Evolutionary conservation across 1,140 invertebrate genomes (phyloP).

Genomic region (Capitella teleta): DNA sequence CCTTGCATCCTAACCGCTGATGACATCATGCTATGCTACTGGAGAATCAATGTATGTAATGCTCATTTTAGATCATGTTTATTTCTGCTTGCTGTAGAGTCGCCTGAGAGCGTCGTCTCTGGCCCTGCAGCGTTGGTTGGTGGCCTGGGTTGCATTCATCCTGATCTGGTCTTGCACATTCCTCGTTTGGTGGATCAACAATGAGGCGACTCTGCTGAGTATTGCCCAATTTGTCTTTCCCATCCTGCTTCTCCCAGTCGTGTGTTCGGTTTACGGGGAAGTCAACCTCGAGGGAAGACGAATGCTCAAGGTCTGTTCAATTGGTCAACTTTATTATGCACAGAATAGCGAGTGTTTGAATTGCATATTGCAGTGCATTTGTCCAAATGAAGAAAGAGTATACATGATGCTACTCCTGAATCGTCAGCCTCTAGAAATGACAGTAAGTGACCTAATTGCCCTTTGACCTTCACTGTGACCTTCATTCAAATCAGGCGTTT

Average conservation of each 20-base stretch:
- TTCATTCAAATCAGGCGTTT: conserved; percentile 17
- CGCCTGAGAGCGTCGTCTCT: conserved; percentile 31
- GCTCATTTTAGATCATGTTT: background rate
- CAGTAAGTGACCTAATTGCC: conserved; percentile 14
- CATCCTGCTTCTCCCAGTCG: conserved; percentile 27
- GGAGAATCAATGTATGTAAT: no score
- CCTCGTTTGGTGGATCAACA: conserved; percentile 30
- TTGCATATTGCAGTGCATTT: conserved; percentile 21
- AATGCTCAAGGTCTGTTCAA: conserved; percentile 26
- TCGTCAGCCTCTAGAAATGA: conserved; percentile 22
- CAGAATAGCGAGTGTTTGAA: background rate
- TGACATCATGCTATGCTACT: no score
- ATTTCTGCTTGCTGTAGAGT: conserved; percentile 26
- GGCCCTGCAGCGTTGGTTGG: conserved; percentile 39
- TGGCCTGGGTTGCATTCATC: conserved; percentile 33
- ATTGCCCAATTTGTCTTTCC: conserved; percentile 36
- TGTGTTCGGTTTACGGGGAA: conserved; percentile 39
- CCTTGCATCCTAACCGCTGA: no score
- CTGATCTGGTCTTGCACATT: conserved; percentile 33
- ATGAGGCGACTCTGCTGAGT: conserved; percentile 25
- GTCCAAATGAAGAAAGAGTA: conserved; percentile 21
- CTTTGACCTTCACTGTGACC: background rate
- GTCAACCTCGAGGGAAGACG: conserved; percentile 39
- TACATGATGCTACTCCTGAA: conserved; percentile 17
- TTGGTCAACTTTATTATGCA: background rate